Evolutionary conservation across 2,888 invertebrate species (phyloP), one percentile per base, ranked within the genome.

Genomic region (Theristus sp.): DNA sequence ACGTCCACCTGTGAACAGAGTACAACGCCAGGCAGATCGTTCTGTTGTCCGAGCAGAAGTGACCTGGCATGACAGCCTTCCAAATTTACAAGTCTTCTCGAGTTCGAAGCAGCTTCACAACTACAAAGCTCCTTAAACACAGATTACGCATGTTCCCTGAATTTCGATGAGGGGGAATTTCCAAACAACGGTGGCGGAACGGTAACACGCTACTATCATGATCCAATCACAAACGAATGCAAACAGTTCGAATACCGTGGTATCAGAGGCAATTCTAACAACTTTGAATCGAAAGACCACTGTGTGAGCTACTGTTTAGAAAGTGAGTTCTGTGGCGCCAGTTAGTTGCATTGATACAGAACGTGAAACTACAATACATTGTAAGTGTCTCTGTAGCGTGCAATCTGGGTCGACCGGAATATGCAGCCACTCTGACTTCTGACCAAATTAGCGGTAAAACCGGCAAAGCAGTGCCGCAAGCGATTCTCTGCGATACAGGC

Each of bases 281-380:
- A 59, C 59, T 67, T 67, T 61, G 60, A 64, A 52, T 71, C 72
- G 17, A 71, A 70, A 62, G 71, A 72, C 55, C 72, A 72, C 61
- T 72, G 72, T 64, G 70, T 71, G 60, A 68, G 69, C 29, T 72
- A 72, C 65, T 72, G 72, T 64, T 70, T 70, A 65, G 69, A 70
- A 56, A 70, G 72, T 72, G 62, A 66, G 69, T 65, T 38, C 38
- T 38, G n/a, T n/a, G n/a, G n/a, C n/a, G n/a, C n/a, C n/a, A n/a
- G n/a, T n/a, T n/a, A n/a, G n/a, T n/a, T n/a, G n/a, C n/a, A n/a
- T n/a, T n/a, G n/a, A n/a, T n/a, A n/a, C n/a, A 46, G 22, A 46
- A 10, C 46, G 22, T 22, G 22, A 46, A 46, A 46, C 13, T n/a
- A n/a, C n/a, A n/a, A n/a, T n/a, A n/a, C n/a, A n/a, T n/a, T n/a